Evolutionary conservation across 2,113 vertebrate species (phyloP).

Genomic region (Microtus richardsoni): DNA sequence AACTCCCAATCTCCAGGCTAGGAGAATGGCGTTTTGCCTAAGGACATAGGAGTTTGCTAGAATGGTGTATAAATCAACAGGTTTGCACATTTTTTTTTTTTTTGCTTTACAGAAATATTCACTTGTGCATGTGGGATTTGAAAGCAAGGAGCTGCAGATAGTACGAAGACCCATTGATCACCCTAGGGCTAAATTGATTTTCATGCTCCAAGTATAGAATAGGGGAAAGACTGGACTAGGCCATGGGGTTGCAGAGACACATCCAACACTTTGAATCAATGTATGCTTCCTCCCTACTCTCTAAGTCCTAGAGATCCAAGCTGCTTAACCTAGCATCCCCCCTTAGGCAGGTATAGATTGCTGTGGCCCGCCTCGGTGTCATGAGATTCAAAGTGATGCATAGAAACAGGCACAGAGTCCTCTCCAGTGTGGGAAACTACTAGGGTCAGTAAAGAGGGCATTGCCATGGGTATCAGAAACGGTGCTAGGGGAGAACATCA

Average conservation of each 20-base stretch:
- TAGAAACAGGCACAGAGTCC: neutral
- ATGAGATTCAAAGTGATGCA: neutral
- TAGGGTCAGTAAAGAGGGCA: neutral
- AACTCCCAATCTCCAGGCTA: conserved; percentile 48
- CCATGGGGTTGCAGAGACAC: neutral
- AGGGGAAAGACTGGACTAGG: neutral
- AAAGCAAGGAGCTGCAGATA: neutral
- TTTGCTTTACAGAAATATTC: conserved; percentile 51
- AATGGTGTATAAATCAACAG: neutral
- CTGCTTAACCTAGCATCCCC: neutral
- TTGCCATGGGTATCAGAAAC: neutral
- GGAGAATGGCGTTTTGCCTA: neutral
- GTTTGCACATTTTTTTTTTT: conserved; percentile 56
- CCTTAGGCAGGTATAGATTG: neutral
- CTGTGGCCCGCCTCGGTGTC: neutral
- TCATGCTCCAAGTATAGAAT: neutral
- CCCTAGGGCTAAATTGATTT: neutral
- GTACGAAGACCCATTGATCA: neutral
- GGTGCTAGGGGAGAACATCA: neutral
- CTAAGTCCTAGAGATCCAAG: neutral
- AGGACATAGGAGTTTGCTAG: neutral
- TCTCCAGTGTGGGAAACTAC: neutral
- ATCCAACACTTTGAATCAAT: neutral
- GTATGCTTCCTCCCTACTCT: neutral
- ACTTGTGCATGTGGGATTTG: neutral